Evolutionary conservation across 2,888 invertebrate genomes (phyloP), one percentile per base, ranked within the genome.

Genomic region (Cheiracanthium punctorium): DNA sequence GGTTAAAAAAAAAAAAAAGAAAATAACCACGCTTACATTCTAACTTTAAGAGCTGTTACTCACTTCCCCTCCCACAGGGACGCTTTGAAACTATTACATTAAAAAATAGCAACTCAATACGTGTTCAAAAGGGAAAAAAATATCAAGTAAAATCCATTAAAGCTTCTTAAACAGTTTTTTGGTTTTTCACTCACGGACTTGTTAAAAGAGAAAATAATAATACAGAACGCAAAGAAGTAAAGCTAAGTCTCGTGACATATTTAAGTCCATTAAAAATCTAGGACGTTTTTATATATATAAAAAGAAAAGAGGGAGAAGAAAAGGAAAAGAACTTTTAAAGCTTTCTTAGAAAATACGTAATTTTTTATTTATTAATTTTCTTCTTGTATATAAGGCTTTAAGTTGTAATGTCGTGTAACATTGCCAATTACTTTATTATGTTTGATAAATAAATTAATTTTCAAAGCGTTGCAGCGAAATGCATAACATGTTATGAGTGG

Each of bases 161-260:
- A 48, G 58, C n/a, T n/a, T 58, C 58, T 58, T 58, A 58, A 58
- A 58, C 58, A 58, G 20, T 58, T 58, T 58, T 58, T 17, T 5
- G 4, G 8, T 58, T 24, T 17, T 58, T 24, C 24, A 7, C 5
- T 48, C 2, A 24, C 4, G 17, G 24, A 5, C 58, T 58, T 58
- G 58, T 58, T 58, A 58, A 48, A 58, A 58, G 58, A 24, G 58
- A 58, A 24, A 58, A 58, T 58, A 58, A 58, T 24, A 58, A n/a
- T 58, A 58, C n/a, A 7, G 20, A 20, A 7, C n/a, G n/a, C n/a
- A 58, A 58, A 24, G 4, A 12, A 24, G 1, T 2, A 24, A 1
- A 58, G 24, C 24, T 4, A 48, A 58, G 58, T 58, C 58, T 24
- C 58, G 58, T 58, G 58, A 24, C 58, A 58, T 58, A 24, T 20